Evolutionary conservation across 1,140 invertebrate species (phyloP).

Genomic region (Arion vulgaris): DNA sequence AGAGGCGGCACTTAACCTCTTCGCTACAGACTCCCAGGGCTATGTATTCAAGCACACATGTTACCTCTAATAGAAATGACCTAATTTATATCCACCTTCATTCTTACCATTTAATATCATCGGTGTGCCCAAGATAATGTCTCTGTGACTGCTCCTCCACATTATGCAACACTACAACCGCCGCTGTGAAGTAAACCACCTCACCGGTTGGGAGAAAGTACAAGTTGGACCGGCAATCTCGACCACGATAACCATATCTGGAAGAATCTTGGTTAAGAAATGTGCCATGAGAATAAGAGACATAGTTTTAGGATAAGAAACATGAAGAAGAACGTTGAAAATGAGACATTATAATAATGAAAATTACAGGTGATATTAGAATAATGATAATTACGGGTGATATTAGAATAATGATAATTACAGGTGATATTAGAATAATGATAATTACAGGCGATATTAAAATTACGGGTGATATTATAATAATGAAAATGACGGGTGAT

Average conservation of each 20-base stretch:
- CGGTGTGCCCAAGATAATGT: slow-evolving; percentile 93
- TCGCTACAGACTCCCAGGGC: too few species aligned
- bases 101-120: slow-evolving; percentile 89
- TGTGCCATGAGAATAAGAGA: not conserved
- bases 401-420: too few species aligned
- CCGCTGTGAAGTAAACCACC: slow-evolving; percentile 94
- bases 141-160: slow-evolving; percentile 91
- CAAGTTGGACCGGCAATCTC: slow-evolving; percentile 91
- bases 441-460: too few species aligned
- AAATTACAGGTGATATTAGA: not conserved
- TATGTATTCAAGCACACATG: too few species aligned
- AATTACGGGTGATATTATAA: too few species aligned
- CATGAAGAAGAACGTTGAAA: too few species aligned
- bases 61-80: too few species aligned
- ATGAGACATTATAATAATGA: not conserved
- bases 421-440: too few species aligned
- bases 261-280: slow-evolving; percentile 1
- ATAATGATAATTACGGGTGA: not conserved
- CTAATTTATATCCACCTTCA: too few species aligned
- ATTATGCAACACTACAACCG: slow-evolving; percentile 93
- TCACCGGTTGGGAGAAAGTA: slow-evolving; percentile 93
- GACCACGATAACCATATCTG: slow-evolving; percentile 92
- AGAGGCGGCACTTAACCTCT: too few species aligned
- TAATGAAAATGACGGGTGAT: too few species aligned
- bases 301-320: too few species aligned